A percentile compares a stretch with the other conserved stretches of the same genome.
Conservation (phyloP, 2,888 invertebrate species). For the Spilosoma lubricipeda region DNA sequence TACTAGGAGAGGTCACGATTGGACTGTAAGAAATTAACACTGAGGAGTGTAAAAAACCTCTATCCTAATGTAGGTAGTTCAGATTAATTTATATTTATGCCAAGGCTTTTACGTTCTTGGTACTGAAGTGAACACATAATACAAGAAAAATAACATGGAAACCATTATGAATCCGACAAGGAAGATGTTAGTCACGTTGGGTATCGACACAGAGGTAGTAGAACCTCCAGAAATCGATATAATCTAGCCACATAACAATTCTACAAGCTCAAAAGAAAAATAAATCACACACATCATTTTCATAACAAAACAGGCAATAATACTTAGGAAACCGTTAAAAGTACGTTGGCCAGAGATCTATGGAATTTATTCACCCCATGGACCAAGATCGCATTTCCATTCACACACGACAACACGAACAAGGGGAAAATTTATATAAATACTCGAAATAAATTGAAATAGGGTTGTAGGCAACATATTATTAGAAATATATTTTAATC, state of each 20-base stretch:
- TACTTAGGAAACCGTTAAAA: constrained; percentile 69
- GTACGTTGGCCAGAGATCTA: constrained; percentile 68
- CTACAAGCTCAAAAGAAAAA: constrained; percentile 38
- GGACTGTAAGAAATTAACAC: too few species aligned
- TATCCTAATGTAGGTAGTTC: too few species aligned
- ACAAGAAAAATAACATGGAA: background rate
- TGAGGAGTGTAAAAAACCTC: too few species aligned
- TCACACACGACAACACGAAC: constrained; percentile 56
- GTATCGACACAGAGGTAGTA: background rate
- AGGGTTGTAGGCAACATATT: constrained; percentile 43
- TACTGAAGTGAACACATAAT: too few species aligned
- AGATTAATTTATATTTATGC: too few species aligned
- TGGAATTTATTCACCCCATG: constrained; percentile 73
- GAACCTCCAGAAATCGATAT: constrained; percentile 16
- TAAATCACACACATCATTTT: constrained; percentile 59
- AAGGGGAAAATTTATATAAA: constrained; percentile 54
- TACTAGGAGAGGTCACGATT: too few species aligned
- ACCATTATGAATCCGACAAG: background rate
- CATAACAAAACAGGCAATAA: constrained; percentile 67
- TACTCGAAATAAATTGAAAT: constrained; percentile 61
- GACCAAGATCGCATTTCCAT: constrained; percentile 66
- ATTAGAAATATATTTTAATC: constrained; percentile 46
- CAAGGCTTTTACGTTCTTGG: background rate
- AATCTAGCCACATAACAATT: constrained; percentile 27
- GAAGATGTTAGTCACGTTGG: too few species aligned